Evolutionary conservation across 2,888 invertebrate species (phyloP), one percentile per base, ranked within the genome.

Genomic region (Muschampia plurimacula): DNA sequence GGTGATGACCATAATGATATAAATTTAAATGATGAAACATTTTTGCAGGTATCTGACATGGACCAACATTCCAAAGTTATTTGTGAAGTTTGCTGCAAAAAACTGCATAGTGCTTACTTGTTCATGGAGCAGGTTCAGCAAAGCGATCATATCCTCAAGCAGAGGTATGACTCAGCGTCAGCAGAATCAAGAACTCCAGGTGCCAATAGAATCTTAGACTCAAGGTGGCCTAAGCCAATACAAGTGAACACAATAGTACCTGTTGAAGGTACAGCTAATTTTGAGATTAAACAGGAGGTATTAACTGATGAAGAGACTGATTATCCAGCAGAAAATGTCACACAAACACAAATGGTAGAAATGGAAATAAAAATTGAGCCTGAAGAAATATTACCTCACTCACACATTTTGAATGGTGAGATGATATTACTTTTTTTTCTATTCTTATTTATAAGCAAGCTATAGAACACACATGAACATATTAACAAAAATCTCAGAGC

Each of bases 361-460:
- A 79, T 74, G 63, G 92, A 92, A n/a, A 92, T 93, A 9, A 93
- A 93, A 77, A 82, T 90, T 64, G 93, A 93, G 77, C 91, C 91
- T 0, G 92, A 91, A 72, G 93, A 93, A 74, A 80, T 89, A 41
- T 79, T 80, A 0, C 83, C 83, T 22, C 83, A 83, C 63, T 79
- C 84, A 49, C 79, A 78, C 55, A 81, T 59, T 59, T 8, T 86
- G 22, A 87, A 89, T 80, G 88, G 89, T 87, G 75, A 77, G 80
- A 55, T 71, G 28, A 41, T 49, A n/a, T 2, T 2, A 0, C 1
- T 41, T 49, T 49, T 49, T 49, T 1, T 49, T 49, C 9, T 12
- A n/a, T 4, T 2, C 2, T 2, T 32, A 32, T 32, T 4, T 32
- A 32, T 32, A 4, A 32, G 32, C 1, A 32, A 4, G 2, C 32